Base-by-base conservation (phyloP, 2,888 invertebrate species). In the Augochlorella aurata region DNA sequence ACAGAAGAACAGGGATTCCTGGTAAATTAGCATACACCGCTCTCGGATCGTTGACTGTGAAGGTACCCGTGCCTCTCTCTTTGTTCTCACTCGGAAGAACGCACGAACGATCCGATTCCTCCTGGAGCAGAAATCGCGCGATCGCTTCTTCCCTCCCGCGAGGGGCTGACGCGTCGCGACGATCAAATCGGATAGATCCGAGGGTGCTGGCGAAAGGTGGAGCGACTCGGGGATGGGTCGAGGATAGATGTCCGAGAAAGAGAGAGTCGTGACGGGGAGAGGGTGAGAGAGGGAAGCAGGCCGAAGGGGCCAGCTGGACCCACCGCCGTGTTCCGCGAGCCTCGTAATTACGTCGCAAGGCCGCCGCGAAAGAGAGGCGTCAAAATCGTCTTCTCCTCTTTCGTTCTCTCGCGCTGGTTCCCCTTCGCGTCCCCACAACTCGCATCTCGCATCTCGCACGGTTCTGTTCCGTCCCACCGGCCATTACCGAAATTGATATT, bases 291-390 rank as follows among this genome's bases (percentile, higher is more conserved):
- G 74, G 38, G 50, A n/a, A 66, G 67, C 67, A 54, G 65, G 68
- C 66, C 76, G 66, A 76, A 74, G 70, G 73, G 74, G 72, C 74
- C 85, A 45, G 54, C 18, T 77, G 85, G 92, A 93, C 93, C 93
- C 92, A 93, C 93, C 93, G 92, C 93, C 91, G 93, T 91, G 93
- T 93, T 93, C 91, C 90, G 92, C 92, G 93, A 93, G 92, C 88
- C 90, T 90, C 90, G 89, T 92, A 93, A 93, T 93, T 93, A 93
- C 84, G 88, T 77, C 82, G 83, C 89, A 88, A 87, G 86, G 83
- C 88, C 84, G 88, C 84, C 69, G 82, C 86, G 83, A 86, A 86
- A 88, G 90, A 89, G 90, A 93, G 92, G 93, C 93, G 93, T 93
- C 91, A 93, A 93, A 93, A 91, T 93, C 90, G 90, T 89, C 89